These are phyloP conservation scores for Malurus melanocephalus DNA, from an alignment of 2,113 vertebrate genomes.

Conservation along the genomic window DNA sequence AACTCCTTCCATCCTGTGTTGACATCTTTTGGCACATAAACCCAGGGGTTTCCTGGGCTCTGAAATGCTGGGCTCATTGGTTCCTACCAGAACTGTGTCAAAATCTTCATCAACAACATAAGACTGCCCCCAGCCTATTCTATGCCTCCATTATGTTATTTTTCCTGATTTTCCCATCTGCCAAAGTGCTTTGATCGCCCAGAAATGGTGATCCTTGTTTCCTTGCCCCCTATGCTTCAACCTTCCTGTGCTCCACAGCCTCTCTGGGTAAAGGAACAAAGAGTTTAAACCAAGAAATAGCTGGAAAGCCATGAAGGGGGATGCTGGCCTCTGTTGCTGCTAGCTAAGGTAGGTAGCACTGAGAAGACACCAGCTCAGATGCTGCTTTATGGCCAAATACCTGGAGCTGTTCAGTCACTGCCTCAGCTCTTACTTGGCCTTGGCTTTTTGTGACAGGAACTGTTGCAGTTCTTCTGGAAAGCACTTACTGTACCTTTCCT, in stretches of 20 bases:
- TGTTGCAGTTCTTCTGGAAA: neutral
- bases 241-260: neutral
- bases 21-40: neutral
- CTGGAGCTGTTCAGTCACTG: neutral
- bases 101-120: neutral
- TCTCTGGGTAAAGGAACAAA: neutral
- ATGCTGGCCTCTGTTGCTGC: neutral
- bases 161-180: neutral
- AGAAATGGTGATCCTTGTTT: neutral
- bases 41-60: neutral
- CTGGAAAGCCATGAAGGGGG: neutral
- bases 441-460: neutral
- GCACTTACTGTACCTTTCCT: neutral
- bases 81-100: neutral
- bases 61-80: neutral
- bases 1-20: neutral
- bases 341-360: neutral
- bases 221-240: neutral
- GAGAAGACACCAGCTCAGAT: neutral
- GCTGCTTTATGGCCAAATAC: neutral
- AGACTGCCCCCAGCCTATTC: neutral
- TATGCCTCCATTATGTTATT: neutral
- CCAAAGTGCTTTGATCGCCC: neutral
- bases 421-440: neutral
- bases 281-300: neutral